Evolutionary conservation across 2,888 invertebrate genomes (phyloP), one percentile per base, ranked within the genome.

Genomic region (Erannis defoliaria): DNA sequence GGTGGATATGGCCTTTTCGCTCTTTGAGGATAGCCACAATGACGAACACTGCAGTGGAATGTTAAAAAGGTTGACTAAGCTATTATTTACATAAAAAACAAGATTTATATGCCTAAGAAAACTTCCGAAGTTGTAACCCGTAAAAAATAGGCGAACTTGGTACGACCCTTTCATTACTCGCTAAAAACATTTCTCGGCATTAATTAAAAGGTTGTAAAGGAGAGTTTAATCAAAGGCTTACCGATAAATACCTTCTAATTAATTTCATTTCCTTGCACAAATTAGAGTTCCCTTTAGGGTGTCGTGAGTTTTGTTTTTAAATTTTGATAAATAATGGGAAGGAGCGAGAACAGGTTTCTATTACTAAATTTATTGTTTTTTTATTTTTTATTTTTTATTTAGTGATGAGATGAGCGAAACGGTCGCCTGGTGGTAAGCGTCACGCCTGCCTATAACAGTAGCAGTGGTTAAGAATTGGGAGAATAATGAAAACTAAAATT

Each of bases 171-270:
- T 56, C 33, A 57, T 56, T 56, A 62, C 42, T 53, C 33, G 21
- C 42, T 56, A 57, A 56, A 55, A 57, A 58, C 55, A 58, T 58
- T 63, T 51, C 63, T 55, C 33, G 23, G 58, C 48, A 62, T 80
- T 82, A 80, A 84, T 81, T 82, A 82, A 76, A 76, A 71, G 75
- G 72, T 63, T 70, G 70, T 65, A 74, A 72, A 80, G 66, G 73
- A 75, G 77, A 80, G 77, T 80, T 84, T 84, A 82, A 81, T 84
- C 78, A 82, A 77, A 78, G 76, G 74, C 74, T 74, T 73, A 70
- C 76, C 78, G 74, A 84, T 82, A 80, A 81, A 82, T 84, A 80
- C 79, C 77, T 76, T 76, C 74, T 76, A 80, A 79, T 82, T 81
- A 78, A 79, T 78, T 77, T 77, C 73, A 77, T 80, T 80, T 77